Conservation (phyloP, 2,888 invertebrate species). For the Drosophila dives region DNA sequence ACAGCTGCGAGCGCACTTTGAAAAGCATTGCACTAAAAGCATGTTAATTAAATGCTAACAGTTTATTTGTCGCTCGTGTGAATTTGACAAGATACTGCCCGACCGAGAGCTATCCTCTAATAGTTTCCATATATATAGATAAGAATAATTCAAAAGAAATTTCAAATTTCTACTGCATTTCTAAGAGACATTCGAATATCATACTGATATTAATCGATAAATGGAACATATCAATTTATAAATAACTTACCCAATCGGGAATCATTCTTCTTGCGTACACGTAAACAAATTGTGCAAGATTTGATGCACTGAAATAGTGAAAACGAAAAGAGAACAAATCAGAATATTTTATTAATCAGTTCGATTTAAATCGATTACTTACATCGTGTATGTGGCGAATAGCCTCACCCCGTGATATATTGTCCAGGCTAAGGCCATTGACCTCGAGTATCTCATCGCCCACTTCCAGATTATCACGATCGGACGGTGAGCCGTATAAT, state of each 20-base stretch:
- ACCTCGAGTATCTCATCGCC: slow-evolving; percentile 99
- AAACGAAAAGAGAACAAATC: not conserved
- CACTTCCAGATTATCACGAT: slow-evolving; percentile 96
- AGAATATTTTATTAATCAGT: not conserved
- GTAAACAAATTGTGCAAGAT: slow-evolving; percentile 96
- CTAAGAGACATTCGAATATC: not conserved
- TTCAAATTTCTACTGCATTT: not conserved
- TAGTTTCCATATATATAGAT: not conserved
- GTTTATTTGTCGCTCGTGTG: not conserved
- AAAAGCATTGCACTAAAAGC: slow-evolving; percentile 8
- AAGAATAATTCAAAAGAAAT: not conserved
- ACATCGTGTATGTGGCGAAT: slow-evolving; percentile 98
- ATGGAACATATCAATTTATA: not conserved
- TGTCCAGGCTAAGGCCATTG: slow-evolving; percentile 96
- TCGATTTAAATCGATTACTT: slow-evolving; percentile 64
- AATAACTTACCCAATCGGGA: slow-evolving; percentile 92
- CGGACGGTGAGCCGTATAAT: slow-evolving; percentile 96
- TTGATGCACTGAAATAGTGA: slow-evolving; percentile 94
- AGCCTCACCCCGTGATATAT: slow-evolving; percentile 96
- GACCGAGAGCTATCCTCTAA: not conserved
- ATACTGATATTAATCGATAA: not conserved
- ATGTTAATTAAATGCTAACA: slow-evolving; percentile 12
- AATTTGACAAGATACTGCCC: not conserved
- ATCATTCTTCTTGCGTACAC: slow-evolving; percentile 95
- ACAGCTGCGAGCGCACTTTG: slow-evolving; percentile 28